phyloP scores from a whole-genome alignment of 2,888 invertebrate species.

The Bibio marci region DNA sequence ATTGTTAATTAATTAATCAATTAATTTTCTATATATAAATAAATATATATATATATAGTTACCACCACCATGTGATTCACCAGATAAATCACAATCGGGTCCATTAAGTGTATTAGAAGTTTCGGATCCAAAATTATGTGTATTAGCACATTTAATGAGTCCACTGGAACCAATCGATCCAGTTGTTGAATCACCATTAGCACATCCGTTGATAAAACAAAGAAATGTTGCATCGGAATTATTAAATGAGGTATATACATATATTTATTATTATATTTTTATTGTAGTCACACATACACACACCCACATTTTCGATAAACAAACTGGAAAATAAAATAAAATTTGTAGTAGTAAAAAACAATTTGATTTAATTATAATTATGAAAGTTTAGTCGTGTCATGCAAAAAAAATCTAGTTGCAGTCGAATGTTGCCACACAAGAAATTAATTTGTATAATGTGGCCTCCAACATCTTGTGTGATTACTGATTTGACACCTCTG shows the following conservation, averaged over 20 bases:
- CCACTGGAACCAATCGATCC: constrained; percentile 75
- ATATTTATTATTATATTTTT: constrained; percentile 28
- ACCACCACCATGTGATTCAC: constrained; percentile 46
- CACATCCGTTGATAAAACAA: constrained; percentile 63
- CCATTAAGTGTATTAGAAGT: constrained; percentile 62
- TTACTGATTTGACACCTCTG: too few species aligned
- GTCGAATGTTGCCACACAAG: too few species aligned
- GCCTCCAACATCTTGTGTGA: too few species aligned
- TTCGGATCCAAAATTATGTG: constrained; percentile 77
- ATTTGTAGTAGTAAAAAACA: too few species aligned
- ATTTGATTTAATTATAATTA: too few species aligned
- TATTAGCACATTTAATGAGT: constrained; percentile 78
- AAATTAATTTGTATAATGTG: too few species aligned
- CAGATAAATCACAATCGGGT: constrained; percentile 32
- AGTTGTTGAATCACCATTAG: constrained; percentile 64
- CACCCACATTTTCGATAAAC: too few species aligned
- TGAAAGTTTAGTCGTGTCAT: too few species aligned
- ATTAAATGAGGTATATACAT: constrained; percentile 37
- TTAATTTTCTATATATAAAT: not conserved
- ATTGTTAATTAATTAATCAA: too few species aligned
- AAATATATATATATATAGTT: constrained; percentile 26
- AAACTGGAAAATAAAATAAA: too few species aligned
- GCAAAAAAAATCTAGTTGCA: too few species aligned
- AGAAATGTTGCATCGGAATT: constrained; percentile 60
- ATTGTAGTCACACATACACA: too few species aligned